phyloP scores from a whole-genome alignment of 2,888 invertebrate genomes.

The Leucophora obtusa region DNA sequence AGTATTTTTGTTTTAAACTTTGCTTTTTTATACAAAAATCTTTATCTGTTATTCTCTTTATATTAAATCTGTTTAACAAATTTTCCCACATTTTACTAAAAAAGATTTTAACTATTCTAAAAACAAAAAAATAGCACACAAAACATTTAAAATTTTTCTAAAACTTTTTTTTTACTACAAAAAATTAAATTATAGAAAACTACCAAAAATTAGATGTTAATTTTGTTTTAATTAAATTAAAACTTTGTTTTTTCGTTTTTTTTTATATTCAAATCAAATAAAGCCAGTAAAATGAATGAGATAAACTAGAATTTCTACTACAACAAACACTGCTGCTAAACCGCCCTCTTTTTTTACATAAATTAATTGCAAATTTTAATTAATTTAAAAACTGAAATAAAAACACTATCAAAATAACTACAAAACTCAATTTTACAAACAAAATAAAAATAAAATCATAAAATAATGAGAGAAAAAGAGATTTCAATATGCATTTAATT shows the following conservation, averaged over 20 bases:
- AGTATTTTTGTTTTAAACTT: conserved; percentile 76
- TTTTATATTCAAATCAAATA: conserved; percentile 39
- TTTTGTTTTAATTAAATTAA: conserved; percentile 49
- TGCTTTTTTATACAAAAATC: neutral
- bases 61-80: conserved; percentile 31
- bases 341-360: conserved; percentile 47
- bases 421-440: conserved; percentile 7
- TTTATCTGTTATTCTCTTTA: conserved; percentile 17
- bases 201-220: conserved; percentile 35
- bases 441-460: neutral
- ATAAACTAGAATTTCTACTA: conserved; percentile 62
- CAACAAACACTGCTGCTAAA: conserved; percentile 65
- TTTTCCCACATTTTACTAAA: conserved; percentile 21
- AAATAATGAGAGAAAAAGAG: neutral
- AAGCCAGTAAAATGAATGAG: conserved; percentile 60
- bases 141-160: conserved; percentile 27
- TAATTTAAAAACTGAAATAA: conserved; percentile 10
- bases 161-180: neutral
- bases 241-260: conserved; percentile 48
- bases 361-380: conserved; percentile 4
- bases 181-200: conserved; percentile 4
- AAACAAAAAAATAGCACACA: conserved; percentile 3
- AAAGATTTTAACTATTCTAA: neutral
- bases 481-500: conserved; percentile 3
- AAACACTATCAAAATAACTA: neutral